Percentiles rank a stretch among this genome's conserved stretches.
phyloP scores from a whole-genome alignment of 2,888 invertebrate species.

The Catonia carolina region DNA sequence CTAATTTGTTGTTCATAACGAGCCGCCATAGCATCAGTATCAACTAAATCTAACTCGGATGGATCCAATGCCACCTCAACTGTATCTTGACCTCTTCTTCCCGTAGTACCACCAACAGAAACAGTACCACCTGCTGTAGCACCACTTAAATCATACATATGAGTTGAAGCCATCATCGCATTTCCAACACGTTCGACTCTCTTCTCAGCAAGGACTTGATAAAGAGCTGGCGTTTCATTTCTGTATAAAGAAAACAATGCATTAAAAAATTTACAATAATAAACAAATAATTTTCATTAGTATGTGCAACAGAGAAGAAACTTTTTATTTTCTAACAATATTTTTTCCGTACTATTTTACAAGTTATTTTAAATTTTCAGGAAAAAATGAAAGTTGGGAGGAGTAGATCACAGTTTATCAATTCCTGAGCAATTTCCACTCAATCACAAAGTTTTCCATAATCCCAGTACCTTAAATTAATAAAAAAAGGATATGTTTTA shows the following conservation, averaged over 20 bases:
- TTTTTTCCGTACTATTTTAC: too few species aligned
- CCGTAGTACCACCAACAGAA: constrained; percentile 37
- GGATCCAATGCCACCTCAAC: constrained; percentile 96
- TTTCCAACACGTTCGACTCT: constrained; percentile 81
- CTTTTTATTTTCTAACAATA: background rate
- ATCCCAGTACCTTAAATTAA: too few species aligned
- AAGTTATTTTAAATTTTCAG: too few species aligned
- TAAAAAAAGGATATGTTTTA: too few species aligned
- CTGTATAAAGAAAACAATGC: constrained; percentile 45
- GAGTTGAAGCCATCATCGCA: constrained; percentile 97
- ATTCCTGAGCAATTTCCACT: too few species aligned
- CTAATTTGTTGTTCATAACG: constrained; percentile 94
- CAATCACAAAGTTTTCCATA: too few species aligned
- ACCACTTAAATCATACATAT: constrained; percentile 90
- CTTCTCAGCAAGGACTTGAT: constrained; percentile 69
- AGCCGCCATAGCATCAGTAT: constrained; percentile 91
- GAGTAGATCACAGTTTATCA: too few species aligned
- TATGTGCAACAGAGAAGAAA: background rate
- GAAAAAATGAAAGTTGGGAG: too few species aligned
- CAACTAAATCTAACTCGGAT: constrained; percentile 87
- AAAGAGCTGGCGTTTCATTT: constrained; percentile 76
- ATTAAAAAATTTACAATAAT: background rate
- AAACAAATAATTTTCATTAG: background rate
- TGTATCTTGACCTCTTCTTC: constrained; percentile 44
- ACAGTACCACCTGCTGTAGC: constrained; percentile 41